Base-by-base conservation (phyloP, 2,888 invertebrate genomes). In the Acanthosoma haemorrhoidale region DNA sequence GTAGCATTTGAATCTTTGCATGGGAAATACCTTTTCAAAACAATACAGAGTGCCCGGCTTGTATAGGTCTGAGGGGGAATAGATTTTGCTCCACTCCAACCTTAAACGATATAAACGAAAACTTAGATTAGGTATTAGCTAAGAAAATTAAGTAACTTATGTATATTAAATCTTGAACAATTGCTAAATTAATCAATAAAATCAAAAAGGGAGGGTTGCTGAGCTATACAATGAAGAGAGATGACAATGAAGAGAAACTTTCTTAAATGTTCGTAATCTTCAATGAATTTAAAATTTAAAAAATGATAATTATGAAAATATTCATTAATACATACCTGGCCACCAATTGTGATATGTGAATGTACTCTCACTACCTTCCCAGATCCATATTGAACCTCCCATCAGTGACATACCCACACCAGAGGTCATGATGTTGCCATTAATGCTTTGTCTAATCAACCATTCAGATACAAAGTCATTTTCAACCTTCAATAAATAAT, bases 391-490 rank as follows among this genome's bases (percentile, higher is more conserved):
- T 1, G 79, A 76, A 13, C 75, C 76, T 57, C 79, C 78, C 69
- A 80, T 73, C 2, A 79, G 78, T 2, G 78, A 78, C 60, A 82
- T 79, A 8, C 82, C 82, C 21, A 82, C 77, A 15, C 83, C 83
- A n/a, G 81, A 80, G 15, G 83, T 83, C 78, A 83, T 80, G 6
- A 83, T 75, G 31, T 80, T 78, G 2, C 76, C 75, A 3, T 80
- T 78, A 39, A 78, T 75, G 16, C 81, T 80, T 69, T 80, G 75
- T 21, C 69, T 76, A 34, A 79, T 78, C 68, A 85, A 75, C 79
- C 82, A 80, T 74, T 83, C 83, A 9, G 84, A 84, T 18, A 86
- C 73, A 75, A 84, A 85, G 76, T 85, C 80, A 75, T 82, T 85
- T 76, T 86, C 85, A 36, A 77, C 77, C 77, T 83, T 80, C n/a